Evolutionary conservation across 2,888 invertebrate species (phyloP).

Genomic region (Acanthosepion lycidas): DNA sequence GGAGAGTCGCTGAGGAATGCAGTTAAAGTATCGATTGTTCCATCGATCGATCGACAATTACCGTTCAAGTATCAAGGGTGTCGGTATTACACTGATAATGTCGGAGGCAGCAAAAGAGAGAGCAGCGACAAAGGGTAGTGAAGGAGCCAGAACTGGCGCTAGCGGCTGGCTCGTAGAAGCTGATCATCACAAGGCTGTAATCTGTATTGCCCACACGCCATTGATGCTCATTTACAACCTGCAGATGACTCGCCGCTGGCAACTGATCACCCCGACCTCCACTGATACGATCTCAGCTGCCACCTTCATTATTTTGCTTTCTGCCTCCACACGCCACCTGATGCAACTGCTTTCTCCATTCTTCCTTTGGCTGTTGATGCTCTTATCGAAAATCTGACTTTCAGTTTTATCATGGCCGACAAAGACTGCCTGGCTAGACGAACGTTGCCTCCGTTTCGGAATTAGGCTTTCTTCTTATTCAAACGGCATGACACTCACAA

Average conservation of each 20-base stretch:
- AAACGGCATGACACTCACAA: neutral
- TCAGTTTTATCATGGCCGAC: neutral
- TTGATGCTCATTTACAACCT: neutral
- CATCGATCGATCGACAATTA: neutral
- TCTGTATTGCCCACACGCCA: neutral
- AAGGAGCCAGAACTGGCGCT: neutral
- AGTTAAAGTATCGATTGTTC: neutral
- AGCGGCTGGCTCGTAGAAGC: neutral
- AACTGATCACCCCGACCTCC: neutral
- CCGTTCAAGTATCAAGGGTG: constrained; percentile 12
- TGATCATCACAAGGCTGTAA: neutral
- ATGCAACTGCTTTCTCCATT: neutral
- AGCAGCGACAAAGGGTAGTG: neutral
- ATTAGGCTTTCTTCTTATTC: neutral
- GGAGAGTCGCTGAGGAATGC: neutral
- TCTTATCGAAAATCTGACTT: neutral
- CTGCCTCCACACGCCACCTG: neutral
- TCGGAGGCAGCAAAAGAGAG: neutral
- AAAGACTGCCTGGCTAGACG: neutral
- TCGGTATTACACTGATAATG: neutral
- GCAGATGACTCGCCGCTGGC: neutral
- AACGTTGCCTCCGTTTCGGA: neutral
- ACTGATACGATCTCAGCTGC: neutral
- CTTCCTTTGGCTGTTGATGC: neutral
- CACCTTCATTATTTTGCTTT: neutral